Evolutionary conservation across 2,113 vertebrate species (phyloP).

Genomic region (Istiophorus platypterus): DNA sequence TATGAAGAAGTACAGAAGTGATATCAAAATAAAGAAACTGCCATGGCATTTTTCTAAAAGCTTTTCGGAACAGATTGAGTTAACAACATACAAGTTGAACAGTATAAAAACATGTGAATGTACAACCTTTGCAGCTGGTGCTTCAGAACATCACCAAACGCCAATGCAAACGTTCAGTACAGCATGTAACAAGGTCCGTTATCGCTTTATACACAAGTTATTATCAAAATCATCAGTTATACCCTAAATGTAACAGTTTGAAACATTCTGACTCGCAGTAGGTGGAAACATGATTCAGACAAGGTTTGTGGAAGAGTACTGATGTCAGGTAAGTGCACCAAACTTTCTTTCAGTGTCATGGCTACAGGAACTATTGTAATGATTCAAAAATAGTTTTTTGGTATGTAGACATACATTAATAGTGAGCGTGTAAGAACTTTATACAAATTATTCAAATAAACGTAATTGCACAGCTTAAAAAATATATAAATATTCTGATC

Average conservation of each 20-base stretch:
- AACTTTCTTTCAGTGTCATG: constrained; percentile 59
- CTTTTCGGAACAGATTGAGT: constrained; percentile 51
- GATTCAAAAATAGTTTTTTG: constrained; percentile 75
- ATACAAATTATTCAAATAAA: constrained; percentile 71
- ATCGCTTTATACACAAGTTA: constrained; percentile 49
- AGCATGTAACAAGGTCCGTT: constrained; percentile 41
- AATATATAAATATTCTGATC: constrained; percentile 71
- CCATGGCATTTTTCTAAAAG: constrained; percentile 58
- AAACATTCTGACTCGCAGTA: constrained; percentile 65
- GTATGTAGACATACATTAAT: constrained; percentile 77
- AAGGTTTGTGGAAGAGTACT: constrained; percentile 35
- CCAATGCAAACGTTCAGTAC: constrained; percentile 27
- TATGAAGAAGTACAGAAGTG: constrained; percentile 55
- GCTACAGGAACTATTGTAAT: constrained; percentile 60
- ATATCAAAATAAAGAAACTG: constrained; percentile 47
- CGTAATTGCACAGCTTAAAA: constrained; percentile 80
- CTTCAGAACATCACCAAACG: constrained; percentile 26
- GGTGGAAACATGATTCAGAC: constrained; percentile 36
- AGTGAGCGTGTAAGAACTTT: constrained; percentile 50
- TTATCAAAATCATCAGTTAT: constrained; percentile 51
- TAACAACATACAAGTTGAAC: constrained; percentile 45
- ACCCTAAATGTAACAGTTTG: constrained; percentile 66
- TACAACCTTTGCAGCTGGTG: constrained; percentile 55
- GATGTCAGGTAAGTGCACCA: constrained; percentile 69
- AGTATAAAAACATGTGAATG: constrained; percentile 61